phyloP scores from a whole-genome alignment of 2,888 invertebrate species.

The Agrotis ipsilon region DNA sequence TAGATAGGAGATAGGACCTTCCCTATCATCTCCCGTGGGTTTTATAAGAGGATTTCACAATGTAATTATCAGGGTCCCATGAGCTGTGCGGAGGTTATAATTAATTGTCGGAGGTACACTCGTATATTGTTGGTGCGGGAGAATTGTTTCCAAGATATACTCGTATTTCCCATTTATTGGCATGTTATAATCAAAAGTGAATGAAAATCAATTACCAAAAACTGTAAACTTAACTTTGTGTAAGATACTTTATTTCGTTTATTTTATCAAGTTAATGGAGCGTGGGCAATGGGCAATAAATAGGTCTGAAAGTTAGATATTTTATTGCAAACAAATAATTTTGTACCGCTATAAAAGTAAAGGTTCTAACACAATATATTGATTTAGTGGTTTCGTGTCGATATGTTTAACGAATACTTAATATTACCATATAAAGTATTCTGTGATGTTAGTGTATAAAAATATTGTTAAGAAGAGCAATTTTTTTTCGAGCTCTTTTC shows the following conservation, averaged over 20 bases:
- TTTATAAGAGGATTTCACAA: constrained; percentile 39
- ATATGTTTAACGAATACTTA: too few species aligned
- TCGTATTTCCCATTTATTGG: constrained; percentile 1
- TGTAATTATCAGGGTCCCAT: constrained; percentile 43
- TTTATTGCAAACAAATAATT: constrained; percentile 34
- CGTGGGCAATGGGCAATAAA: constrained; percentile 13
- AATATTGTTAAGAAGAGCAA: neutral
- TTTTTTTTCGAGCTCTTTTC: neutral
- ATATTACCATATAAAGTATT: too few species aligned
- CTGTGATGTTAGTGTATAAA: too few species aligned
- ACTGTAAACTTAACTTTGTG: constrained; percentile 6
- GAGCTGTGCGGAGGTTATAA: constrained; percentile 22
- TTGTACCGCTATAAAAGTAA: constrained; percentile 10
- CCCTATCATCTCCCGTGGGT: constrained; percentile 33
- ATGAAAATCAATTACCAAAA: neutral
- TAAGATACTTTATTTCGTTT: constrained; percentile 19
- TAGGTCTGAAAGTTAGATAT: constrained; percentile 30
- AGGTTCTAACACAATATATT: constrained; percentile 21
- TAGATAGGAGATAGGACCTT: constrained; percentile 8
- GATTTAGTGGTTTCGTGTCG: neutral
- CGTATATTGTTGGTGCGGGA: neutral
- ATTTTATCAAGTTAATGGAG: constrained; percentile 16
- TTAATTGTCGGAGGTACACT: constrained; percentile 4
- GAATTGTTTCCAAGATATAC: neutral
- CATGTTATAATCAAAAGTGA: constrained; percentile 4